phyloP scores from a whole-genome alignment of 2,888 invertebrate species.

The Ennomos quercinarius region DNA sequence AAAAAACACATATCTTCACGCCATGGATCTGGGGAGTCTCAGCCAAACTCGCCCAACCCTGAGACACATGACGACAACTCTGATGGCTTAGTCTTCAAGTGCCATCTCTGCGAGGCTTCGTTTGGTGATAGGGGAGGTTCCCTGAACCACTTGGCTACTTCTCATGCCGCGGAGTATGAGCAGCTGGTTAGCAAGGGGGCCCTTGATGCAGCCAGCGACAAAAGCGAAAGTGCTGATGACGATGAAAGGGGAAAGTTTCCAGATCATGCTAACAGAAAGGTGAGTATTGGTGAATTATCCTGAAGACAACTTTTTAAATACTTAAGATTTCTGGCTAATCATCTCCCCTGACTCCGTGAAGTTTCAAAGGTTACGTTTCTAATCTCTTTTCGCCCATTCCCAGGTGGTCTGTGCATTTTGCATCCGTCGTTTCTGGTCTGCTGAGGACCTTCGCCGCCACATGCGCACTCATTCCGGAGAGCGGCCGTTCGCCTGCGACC shows the following conservation, averaged over 20 bases:
- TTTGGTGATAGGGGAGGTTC: conserved; percentile 92
- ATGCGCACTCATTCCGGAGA: conserved; percentile 98
- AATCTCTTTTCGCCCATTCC: conserved; percentile 18
- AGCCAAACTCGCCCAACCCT: conserved; percentile 70
- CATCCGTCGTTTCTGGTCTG: conserved; percentile 97
- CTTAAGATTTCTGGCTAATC: too few species aligned
- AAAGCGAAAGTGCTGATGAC: conserved; percentile 88
- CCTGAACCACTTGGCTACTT: conserved; percentile 91
- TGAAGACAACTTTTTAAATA: too few species aligned
- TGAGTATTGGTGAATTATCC: conserved; percentile 53
- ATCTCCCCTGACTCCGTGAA: too few species aligned
- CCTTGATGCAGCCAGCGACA: conserved; percentile 82
- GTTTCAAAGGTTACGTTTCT: neutral
- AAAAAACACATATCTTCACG: conserved; percentile 91
- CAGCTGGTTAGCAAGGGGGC: conserved; percentile 94
- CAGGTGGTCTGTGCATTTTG: conserved; percentile 96
- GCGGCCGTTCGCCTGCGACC: conserved; percentile 95
- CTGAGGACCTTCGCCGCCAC: conserved; percentile 96
- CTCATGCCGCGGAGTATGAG: conserved; percentile 92
- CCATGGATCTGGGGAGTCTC: conserved; percentile 84
- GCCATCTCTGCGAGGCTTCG: conserved; percentile 96
- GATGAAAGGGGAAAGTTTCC: conserved; percentile 92
- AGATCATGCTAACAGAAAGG: conserved; percentile 94
- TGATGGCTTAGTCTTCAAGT: conserved; percentile 93
- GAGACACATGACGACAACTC: conserved; percentile 61